Conservation (phyloP, 2,113 vertebrate genomes). For the Oryzias curvinotus region DNA sequence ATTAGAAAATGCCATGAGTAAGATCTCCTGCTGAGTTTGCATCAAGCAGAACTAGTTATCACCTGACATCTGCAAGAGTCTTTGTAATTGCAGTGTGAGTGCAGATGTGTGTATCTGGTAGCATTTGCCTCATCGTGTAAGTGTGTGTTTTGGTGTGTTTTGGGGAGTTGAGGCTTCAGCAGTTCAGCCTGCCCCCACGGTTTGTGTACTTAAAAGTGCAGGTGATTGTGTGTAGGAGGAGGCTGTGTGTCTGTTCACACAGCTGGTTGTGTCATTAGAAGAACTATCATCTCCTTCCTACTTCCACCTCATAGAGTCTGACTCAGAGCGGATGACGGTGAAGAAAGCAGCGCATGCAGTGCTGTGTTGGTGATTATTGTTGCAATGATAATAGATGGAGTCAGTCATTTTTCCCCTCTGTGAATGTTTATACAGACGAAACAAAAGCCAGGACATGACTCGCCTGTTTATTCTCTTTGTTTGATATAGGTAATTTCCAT, state of each 20-base stretch:
- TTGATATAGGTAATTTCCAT: constrained; percentile 15
- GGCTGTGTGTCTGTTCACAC: constrained; percentile 27
- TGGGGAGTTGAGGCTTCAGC: constrained; percentile 28
- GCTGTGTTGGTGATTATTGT: constrained; percentile 35
- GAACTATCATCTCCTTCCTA: constrained; percentile 50
- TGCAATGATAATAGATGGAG: constrained; percentile 40
- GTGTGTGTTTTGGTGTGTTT: constrained; percentile 17
- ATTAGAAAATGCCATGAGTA: constrained; percentile 51
- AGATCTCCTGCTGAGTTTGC: constrained; percentile 24
- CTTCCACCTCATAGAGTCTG: constrained; percentile 40
- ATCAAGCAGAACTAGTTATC: constrained; percentile 57
- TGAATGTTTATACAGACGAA: constrained; percentile 40
- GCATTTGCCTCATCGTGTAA: constrained; percentile 18
- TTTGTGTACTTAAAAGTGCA: constrained; percentile 5
- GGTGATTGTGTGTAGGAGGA: constrained; percentile 6
- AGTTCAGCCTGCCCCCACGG: constrained; percentile 14
- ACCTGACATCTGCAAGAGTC: constrained; percentile 42
- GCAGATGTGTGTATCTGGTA: neutral
- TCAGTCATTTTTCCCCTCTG: constrained; percentile 36
- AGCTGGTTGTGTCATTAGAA: constrained; percentile 53
- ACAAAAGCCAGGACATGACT: constrained; percentile 37
- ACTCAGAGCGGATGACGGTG: constrained; percentile 46
- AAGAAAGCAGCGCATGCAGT: constrained; percentile 26
- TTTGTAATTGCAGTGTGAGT: neutral
- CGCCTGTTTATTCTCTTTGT: constrained; percentile 36